phyloP scores from a whole-genome alignment of 2,888 invertebrate genomes.

The Dryadula phaetusa region DNA sequence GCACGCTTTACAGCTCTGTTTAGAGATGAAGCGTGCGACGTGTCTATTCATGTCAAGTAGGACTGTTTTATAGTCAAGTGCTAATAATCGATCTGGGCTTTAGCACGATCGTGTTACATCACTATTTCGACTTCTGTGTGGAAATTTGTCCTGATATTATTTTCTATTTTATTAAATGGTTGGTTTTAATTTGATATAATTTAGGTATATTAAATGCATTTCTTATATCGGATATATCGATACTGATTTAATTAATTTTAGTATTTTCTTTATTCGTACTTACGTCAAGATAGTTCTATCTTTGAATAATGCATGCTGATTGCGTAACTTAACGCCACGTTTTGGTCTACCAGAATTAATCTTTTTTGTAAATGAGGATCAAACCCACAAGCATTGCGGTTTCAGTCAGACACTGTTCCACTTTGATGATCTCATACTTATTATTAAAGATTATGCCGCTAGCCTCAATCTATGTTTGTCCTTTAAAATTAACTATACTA shows the following conservation, averaged over 20 bases:
- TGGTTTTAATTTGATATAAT: too few relatives aligned
- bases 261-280: too few relatives aligned
- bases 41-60: constrained; percentile 32
- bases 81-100: constrained; percentile 7
- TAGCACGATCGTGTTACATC: neutral
- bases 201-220: too few relatives aligned
- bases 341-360: too few relatives aligned
- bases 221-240: too few relatives aligned
- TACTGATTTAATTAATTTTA: too few relatives aligned
- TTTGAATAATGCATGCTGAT: too few relatives aligned
- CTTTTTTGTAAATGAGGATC: too few relatives aligned
- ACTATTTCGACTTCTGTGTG: neutral
- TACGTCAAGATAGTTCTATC: too few relatives aligned
- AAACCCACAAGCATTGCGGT: neutral
- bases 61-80: constrained; percentile 11
- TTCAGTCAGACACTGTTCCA: neutral
- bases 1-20: constrained; percentile 6
- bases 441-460: neutral
- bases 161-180: too few relatives aligned
- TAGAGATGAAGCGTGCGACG: constrained; percentile 31
- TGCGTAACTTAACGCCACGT: too few relatives aligned
- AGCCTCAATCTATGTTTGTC: neutral
- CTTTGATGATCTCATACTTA: neutral
- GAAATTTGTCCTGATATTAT: neutral
- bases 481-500: neutral